phyloP scores from a whole-genome alignment of 2,888 invertebrate genomes.

The Hartigia nigra region DNA sequence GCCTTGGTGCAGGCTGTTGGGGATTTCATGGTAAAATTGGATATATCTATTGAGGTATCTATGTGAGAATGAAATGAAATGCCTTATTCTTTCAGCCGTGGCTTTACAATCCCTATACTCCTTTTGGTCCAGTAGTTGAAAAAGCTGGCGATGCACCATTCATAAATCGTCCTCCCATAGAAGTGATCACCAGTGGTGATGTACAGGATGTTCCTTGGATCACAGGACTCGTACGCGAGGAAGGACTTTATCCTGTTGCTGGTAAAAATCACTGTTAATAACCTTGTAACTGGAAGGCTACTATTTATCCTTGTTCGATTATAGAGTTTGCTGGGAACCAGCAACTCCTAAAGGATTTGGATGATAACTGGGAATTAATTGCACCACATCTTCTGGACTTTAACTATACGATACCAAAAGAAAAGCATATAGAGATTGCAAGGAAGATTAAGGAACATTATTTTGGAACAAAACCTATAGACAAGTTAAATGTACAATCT shows the following conservation, averaged over 20 bases:
- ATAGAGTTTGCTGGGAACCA: constrained; percentile 63
- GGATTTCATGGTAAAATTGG: constrained; percentile 69
- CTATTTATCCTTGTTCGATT: not conserved
- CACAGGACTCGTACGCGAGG: constrained; percentile 75
- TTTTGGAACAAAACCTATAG: constrained; percentile 68
- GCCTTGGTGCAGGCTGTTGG: constrained; percentile 71
- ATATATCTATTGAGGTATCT: not conserved
- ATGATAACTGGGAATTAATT: constrained; percentile 71
- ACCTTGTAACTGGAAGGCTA: not conserved
- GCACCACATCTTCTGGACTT: constrained; percentile 74
- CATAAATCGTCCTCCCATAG: constrained; percentile 74
- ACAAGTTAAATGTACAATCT: constrained; percentile 48
- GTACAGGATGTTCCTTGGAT: constrained; percentile 79
- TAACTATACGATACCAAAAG: constrained; percentile 70
- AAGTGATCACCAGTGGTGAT: constrained; percentile 71
- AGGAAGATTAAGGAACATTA: constrained; percentile 70
- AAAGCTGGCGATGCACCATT: constrained; percentile 71
- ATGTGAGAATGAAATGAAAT: not conserved
- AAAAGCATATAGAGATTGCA: constrained; percentile 66
- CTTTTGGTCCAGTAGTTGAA: constrained; percentile 80
- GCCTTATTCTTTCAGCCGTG: constrained; percentile 65
- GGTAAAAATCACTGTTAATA: constrained; percentile 62
- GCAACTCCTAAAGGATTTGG: constrained; percentile 67
- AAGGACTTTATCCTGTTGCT: constrained; percentile 80
- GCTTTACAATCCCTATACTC: constrained; percentile 76